Evolutionary conservation across 2,888 invertebrate species (phyloP), one percentile per base, ranked within the genome.

Genomic region (Melanchra persicariae): DNA sequence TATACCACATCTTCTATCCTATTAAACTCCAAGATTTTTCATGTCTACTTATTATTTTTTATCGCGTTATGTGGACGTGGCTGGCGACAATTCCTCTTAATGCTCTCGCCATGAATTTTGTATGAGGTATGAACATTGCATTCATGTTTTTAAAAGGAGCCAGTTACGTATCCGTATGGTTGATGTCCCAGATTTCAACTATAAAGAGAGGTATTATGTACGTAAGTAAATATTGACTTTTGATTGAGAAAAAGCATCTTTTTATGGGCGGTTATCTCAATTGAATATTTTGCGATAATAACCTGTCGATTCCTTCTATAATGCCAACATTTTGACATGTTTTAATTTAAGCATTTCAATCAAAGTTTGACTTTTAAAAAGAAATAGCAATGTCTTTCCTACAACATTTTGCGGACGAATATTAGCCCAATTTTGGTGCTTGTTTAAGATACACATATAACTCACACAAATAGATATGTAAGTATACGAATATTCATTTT

Each of bases 11-110:
- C 68, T 1, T 17, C 22, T 12, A 40, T n/a, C 1, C 6, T 60
- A 71, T 22, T 34, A 22, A 15, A 15, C 34, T 65, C 43, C 43
- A 43, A 49, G 34, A 6, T n/a, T 62, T 74, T 65, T 62, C 59
- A 74, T 66, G 61, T 54, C 61, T 54, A 26, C 74, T 70, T 78
- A 59, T 65, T 74, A 70, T 59, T 69, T 77, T 78, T 78, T 77
- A 78, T 74, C 54, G 40, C 43, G 8, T 51, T 45, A 12, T 66
- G 60, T 40, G 51, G 52, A 70, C 51, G 60, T 22, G 59, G 54
- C 10, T 15, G 34, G 63, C 19, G 66, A 61, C 74, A 65, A 74
- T 78, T 74, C 51, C 65, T 63, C 47, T 26, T 66, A 60, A 63
- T 34, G 70, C 30, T 61, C 15, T 60, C 22, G 54, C 47, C 51